phyloP scores from a whole-genome alignment of 2,797 vertebrate genomes.

The Lagodon rhomboides region DNA sequence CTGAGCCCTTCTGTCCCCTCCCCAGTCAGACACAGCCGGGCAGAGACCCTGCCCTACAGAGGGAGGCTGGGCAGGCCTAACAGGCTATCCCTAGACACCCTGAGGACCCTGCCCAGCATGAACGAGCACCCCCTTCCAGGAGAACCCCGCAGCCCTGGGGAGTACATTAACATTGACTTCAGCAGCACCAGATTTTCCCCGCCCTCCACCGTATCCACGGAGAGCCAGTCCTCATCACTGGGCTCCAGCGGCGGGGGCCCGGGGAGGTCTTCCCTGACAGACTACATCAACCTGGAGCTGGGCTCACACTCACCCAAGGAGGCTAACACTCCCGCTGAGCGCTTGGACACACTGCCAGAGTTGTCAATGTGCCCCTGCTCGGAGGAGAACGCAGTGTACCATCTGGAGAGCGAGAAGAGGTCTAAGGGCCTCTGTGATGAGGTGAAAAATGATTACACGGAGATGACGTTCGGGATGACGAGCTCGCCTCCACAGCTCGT shows the following conservation, averaged over 20 bases:
- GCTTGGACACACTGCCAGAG: conserved; percentile 66
- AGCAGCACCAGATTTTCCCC: conserved; percentile 81
- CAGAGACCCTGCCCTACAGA: conserved; percentile 75
- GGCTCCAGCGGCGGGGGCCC: conserved; percentile 67
- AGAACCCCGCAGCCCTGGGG: conserved; percentile 91
- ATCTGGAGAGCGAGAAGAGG: conserved; percentile 42
- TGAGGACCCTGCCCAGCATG: conserved; percentile 92
- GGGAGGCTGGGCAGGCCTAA: conserved; percentile 87
- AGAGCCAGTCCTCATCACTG: conserved; percentile 84
- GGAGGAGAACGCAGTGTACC: conserved; percentile 61
- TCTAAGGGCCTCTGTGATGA: conserved; percentile 45
- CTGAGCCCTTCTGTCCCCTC: conserved; percentile 81
- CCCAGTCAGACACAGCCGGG: conserved; percentile 73
- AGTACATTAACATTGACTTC: conserved; percentile 94
- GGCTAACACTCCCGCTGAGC: conserved; percentile 39
- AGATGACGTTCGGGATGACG: conserved; percentile 88
- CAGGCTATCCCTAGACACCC: conserved; percentile 89
- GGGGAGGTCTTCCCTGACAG: conserved; percentile 61
- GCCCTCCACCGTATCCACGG: conserved; percentile 79
- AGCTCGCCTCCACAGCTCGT: conserved; percentile 75
- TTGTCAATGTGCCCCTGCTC: conserved; percentile 64
- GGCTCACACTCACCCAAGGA: conserved; percentile 61
- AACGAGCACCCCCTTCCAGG: conserved; percentile 90
- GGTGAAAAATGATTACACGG: conserved; percentile 88
- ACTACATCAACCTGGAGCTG: conserved; percentile 80